Evolutionary conservation across 2,797 vertebrate species (phyloP).

Genomic region (Percopsis omiscomaycus): DNA sequence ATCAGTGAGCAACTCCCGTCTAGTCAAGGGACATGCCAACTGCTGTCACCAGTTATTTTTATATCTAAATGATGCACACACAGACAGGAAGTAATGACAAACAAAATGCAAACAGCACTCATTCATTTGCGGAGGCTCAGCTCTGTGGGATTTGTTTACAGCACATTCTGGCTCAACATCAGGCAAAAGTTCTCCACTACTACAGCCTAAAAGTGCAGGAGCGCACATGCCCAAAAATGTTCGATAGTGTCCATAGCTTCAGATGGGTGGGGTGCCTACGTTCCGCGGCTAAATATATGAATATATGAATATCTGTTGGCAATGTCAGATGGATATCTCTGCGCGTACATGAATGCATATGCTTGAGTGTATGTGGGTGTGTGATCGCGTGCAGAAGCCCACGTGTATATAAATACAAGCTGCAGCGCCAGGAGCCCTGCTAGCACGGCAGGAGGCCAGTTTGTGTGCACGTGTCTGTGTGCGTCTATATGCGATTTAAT

Average conservation of each 20-base stretch:
- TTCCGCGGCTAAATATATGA: background rate
- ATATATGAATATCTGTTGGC: too few relatives aligned
- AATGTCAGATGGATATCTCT: background rate
- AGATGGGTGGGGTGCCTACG: background rate
- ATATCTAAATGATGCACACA: background rate
- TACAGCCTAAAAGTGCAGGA: slow-evolving; percentile 41
- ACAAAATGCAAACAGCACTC: background rate
- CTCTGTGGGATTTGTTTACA: slow-evolving; percentile 47
- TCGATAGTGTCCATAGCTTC: background rate
- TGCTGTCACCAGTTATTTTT: too few relatives aligned
- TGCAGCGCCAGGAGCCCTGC: slow-evolving; percentile 15
- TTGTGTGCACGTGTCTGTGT: slow-evolving; percentile 3
- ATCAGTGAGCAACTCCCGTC: too few relatives aligned
- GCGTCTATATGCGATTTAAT: slow-evolving; percentile 1
- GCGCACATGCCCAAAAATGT: background rate
- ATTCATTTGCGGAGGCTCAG: background rate
- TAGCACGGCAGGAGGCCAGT: slow-evolving; percentile 26
- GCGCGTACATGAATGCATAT: background rate
- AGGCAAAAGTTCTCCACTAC: slow-evolving; percentile 49
- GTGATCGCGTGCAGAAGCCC: slow-evolving; percentile 10
- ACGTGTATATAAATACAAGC: slow-evolving; percentile 20
- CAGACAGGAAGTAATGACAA: background rate
- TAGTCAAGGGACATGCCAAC: too few relatives aligned
- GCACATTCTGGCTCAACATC: slow-evolving; percentile 69
- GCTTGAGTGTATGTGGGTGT: background rate